Evolutionary conservation across 2,888 invertebrate genomes (phyloP), one percentile per base, ranked within the genome.

Genomic region (Dryobota labecula): DNA sequence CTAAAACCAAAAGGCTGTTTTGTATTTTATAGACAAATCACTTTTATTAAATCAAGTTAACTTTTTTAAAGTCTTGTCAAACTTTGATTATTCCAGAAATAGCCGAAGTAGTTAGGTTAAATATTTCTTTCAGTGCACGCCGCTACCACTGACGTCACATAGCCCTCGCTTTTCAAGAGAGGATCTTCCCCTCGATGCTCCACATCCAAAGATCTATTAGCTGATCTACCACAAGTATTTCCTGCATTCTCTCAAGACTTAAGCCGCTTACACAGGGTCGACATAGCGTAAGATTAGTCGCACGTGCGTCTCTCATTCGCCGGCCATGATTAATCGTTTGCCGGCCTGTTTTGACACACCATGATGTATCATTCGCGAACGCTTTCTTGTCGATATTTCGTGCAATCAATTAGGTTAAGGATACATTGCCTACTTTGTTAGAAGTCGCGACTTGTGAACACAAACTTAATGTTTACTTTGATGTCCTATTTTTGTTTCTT

Each of bases 361-460:
- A 90, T 94, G 94, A 95, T 95, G 95, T 95, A 95, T 95, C 94
- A 95, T 94, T 94, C 89, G 85, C 80, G 89, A 87, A 91, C 90
- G 90, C 84, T 94, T 94, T 94, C 93, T 94, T 94, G 94, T 93
- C 93, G 91, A 94, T 94, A 90, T 89, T 89, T 86, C 84, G 84
- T 86, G 87, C 88, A 89, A 94, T 95, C 95, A 95, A 95, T 95
- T 95, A 94, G 89, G 92, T 92, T 91, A 76, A 63, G 71, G 78
- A 81, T 83, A 83, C 76, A 82, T 81, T 67, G 49, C 64, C 57
- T 73, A 79, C 75, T 80, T 78, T 75, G 73, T 70, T 61, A 47
- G 47, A 56, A 63, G 79, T 73, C 54, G 58, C 62, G 61, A 74
- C 53, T 68, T 72, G 65, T 70, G 43, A 64, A 67, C 71, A 77